A percentile compares a stretch with the other conserved stretches of the same genome.
Conservation (phyloP, 2,797 vertebrate species). For the Rhincodon typus region DNA sequence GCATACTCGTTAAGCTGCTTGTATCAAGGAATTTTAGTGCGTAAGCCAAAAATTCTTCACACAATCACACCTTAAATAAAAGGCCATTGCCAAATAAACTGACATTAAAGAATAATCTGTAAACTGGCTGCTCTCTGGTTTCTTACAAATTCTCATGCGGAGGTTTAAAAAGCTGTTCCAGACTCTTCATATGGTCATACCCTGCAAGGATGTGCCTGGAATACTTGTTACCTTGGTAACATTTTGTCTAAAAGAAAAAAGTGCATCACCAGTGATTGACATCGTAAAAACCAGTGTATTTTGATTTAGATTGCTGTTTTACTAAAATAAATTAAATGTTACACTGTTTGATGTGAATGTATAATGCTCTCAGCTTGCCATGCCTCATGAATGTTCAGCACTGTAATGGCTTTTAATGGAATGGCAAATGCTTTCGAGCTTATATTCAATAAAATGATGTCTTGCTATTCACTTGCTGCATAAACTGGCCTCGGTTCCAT, state of each 20-base stretch:
- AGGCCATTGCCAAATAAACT: background rate
- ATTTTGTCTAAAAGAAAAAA: background rate
- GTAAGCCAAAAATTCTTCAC: conserved; percentile 2
- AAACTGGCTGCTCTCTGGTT: background rate
- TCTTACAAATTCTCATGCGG: background rate
- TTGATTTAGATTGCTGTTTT: background rate
- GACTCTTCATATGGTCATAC: background rate
- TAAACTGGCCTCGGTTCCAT: background rate
- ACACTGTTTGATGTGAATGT: background rate
- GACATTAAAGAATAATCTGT: background rate
- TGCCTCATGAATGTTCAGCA: background rate
- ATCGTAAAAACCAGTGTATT: background rate
- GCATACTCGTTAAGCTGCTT: background rate
- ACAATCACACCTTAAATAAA: background rate
- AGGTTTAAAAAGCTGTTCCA: background rate
- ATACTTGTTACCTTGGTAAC: background rate
- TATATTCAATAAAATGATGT: background rate
- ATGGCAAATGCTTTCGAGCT: background rate
- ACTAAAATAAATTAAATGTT: background rate
- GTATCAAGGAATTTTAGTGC: background rate
- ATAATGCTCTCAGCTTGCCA: conserved; percentile 9
- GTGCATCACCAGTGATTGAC: background rate
- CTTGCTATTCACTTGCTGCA: conserved; percentile 8
- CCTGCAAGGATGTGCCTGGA: background rate
- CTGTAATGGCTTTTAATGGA: conserved; percentile 27